A percentile compares a stretch with the other conserved stretches of the same genome.
These are phyloP conservation scores for Anthrax anthrax DNA, from an alignment of 2,888 invertebrate genomes.

Conservation along the genomic window DNA sequence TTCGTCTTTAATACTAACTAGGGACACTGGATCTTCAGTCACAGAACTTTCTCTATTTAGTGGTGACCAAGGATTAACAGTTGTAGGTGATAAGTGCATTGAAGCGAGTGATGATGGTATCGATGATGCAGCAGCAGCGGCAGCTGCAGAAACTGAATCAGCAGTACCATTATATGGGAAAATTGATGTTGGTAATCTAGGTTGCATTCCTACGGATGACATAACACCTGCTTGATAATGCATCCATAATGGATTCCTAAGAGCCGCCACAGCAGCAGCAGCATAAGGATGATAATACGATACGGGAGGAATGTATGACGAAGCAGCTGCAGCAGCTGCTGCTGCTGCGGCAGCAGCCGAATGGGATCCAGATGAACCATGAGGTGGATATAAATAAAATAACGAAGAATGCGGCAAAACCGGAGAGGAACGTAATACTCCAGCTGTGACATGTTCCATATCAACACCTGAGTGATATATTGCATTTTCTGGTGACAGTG, in stretches of 20 bases:
- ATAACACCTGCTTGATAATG: conserved; percentile 35
- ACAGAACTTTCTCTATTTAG: conserved; percentile 8
- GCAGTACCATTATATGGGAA: conserved; percentile 17
- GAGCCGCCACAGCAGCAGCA: conserved; percentile 29
- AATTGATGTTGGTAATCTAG: conserved; percentile 33
- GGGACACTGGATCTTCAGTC: conserved; percentile 22
- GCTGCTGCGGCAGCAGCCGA: conserved; percentile 15
- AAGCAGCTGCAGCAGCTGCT: conserved; percentile 23
- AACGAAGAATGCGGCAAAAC: conserved; percentile 21
- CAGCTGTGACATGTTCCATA: conserved; percentile 4
- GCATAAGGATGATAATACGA: conserved; percentile 31
- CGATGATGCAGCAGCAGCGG: conserved; percentile 15
- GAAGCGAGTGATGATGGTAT: conserved; percentile 22
- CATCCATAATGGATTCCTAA: conserved; percentile 38
- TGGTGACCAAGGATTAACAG: conserved; percentile 7
- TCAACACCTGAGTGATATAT: conserved; percentile 8
- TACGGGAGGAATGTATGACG: conserved; percentile 31
- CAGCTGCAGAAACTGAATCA: neutral
- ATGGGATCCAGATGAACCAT: conserved; percentile 17
- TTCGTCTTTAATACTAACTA: conserved; percentile 34
- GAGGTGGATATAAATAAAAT: conserved; percentile 32
- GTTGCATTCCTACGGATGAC: conserved; percentile 14
- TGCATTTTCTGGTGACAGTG: conserved; percentile 5
- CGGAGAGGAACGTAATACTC: conserved; percentile 9
- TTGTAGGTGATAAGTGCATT: conserved; percentile 14